Evolutionary conservation across 2,113 vertebrate species (phyloP), one percentile per base, ranked within the genome.

Genomic region (Circaetus gallicus): DNA sequence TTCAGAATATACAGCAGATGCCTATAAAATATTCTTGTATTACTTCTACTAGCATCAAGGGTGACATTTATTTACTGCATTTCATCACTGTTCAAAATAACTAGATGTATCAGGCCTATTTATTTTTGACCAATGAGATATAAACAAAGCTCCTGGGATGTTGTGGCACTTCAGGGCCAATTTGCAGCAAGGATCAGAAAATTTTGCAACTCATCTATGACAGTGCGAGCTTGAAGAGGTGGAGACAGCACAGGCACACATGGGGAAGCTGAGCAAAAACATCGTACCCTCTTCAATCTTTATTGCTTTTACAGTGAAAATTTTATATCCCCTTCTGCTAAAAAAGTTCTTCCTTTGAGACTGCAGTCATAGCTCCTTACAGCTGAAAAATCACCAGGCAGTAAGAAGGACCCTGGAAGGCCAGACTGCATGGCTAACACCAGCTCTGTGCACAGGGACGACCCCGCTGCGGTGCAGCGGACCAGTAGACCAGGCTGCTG

Each of bases 1-100:
- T 88, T 93, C 77, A 85, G 72, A 90, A 94, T 70, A 80, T 66
- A 92, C 6, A 77, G 85, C 49, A 94, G 69, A 83, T 93, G 88
- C n/a, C 88, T 91, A 81, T 93, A 95, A 93, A 96, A 91, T 80
- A 95, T 76, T 82, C 49, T 78, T 13, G 3, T 62, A 88, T 84
- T 96, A 79, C 83, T 96, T 71, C 90, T 84, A 90, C 81, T 84
- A 81, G 73, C 74, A 96, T 93, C 94, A 90, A 92, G 90, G 91
- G 83, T 97, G 90, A 95, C 95, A 96, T 98, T 96, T 95, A 95
- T 97, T 97, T 96, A 96, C 97, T 62, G n/a, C 67, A 86, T 93
- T 97, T 96, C 74, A 90, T 92, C 82, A 67, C 73, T 69, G 77
- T 80, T 96, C 91, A 78, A 84, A 96, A 94, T 90, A 97, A 94